A percentile compares a stretch with the other conserved stretches of the same genome.
These are phyloP conservation scores for Sturnira hondurensis DNA, from an alignment of 2,113 vertebrate species.

Conservation along the genomic window DNA sequence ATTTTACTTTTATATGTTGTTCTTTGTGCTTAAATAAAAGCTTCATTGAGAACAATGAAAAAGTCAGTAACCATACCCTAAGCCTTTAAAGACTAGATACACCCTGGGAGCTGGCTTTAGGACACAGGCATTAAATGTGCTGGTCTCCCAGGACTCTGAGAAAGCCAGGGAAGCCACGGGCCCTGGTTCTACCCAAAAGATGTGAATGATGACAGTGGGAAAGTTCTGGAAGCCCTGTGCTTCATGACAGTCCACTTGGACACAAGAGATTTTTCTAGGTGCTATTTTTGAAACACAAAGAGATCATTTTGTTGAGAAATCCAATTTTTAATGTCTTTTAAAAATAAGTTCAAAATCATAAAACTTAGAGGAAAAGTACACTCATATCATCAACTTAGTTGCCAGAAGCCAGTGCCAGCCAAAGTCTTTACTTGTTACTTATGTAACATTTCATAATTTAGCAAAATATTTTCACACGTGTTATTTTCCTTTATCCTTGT, in stretches of 20 bases:
- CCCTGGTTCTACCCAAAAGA: background rate
- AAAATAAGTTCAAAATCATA: background rate
- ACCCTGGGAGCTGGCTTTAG: no score
- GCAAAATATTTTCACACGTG: background rate
- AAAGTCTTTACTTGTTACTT: background rate
- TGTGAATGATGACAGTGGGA: rapidly evolving
- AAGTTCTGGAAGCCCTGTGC: background rate
- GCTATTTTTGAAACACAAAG: background rate
- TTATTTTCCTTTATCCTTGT: background rate
- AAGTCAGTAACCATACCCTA: background rate
- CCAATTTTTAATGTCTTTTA: background rate
- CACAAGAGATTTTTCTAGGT: background rate
- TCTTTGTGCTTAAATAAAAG: background rate
- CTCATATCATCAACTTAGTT: background rate
- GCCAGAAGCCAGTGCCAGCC: background rate
- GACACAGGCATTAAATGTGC: background rate
- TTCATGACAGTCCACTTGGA: background rate
- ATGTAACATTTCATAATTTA: background rate
- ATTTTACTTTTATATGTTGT: background rate
- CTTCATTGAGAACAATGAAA: background rate
- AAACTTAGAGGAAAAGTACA: background rate
- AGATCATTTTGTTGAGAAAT: background rate
- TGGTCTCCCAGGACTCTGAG: background rate
- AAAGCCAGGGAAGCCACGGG: background rate
- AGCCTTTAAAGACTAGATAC: background rate